Evolutionary conservation across 2,113 vertebrate genomes (phyloP).

Genomic region (Miniopterus natalensis): DNA sequence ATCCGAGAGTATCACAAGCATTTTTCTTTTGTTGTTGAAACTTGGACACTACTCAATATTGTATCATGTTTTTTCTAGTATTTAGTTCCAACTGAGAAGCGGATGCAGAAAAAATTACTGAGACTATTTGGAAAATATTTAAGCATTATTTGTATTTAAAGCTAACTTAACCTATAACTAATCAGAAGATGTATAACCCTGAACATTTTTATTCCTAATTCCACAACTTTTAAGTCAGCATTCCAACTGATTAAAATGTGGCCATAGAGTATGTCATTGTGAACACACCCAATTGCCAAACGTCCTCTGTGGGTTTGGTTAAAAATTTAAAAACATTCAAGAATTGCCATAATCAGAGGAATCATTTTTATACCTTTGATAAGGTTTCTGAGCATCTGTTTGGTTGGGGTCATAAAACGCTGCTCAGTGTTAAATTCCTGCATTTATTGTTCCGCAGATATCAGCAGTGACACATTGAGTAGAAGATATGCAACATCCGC

Average conservation of each 20-base stretch:
- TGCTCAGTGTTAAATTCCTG: conserved; percentile 72
- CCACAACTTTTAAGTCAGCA: conserved; percentile 13
- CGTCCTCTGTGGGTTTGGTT: background rate
- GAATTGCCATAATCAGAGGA: conserved; percentile 27
- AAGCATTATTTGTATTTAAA: conserved; percentile 45
- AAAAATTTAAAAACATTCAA: conserved; percentile 59
- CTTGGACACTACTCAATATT: background rate
- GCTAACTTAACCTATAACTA: background rate
- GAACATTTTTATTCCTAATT: conserved; percentile 37
- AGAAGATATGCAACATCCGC: conserved; percentile 72
- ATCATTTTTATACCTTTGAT: background rate
- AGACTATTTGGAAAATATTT: conserved; percentile 1
- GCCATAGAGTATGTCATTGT: background rate
- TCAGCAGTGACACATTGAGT: conserved; percentile 74
- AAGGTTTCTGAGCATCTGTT: conserved; percentile 59
- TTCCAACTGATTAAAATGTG: background rate
- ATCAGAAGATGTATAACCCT: background rate
- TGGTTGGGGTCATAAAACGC: conserved; percentile 41
- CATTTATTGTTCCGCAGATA: conserved; percentile 79
- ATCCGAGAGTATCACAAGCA: background rate
- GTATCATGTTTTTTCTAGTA: background rate
- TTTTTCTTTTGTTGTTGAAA: background rate
- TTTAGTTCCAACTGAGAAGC: conserved; percentile 33
- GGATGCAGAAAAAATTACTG: background rate
- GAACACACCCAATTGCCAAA: background rate